Evolutionary conservation across 2,797 vertebrate species (phyloP).

Genomic region (Phaenicophaeus curvirostris): DNA sequence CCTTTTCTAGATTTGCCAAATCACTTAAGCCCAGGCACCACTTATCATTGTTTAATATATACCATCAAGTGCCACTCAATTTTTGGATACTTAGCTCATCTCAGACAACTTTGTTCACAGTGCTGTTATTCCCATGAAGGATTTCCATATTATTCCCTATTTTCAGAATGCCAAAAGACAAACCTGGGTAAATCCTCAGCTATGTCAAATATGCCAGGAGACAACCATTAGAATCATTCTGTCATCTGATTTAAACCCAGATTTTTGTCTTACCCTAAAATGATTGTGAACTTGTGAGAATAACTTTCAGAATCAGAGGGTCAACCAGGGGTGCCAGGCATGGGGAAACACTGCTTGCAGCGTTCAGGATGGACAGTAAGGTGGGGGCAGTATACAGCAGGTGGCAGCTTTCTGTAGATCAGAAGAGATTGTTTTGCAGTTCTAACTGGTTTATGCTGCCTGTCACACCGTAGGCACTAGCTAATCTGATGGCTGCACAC

Average conservation of each 20-base stretch:
- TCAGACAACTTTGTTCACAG: background rate
- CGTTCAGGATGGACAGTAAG: background rate
- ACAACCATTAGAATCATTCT: background rate
- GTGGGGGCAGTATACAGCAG: background rate
- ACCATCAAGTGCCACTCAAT: background rate
- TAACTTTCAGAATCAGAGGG: background rate
- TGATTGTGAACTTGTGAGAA: background rate
- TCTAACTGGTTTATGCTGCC: background rate
- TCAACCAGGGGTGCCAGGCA: background rate
- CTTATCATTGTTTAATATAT: conserved; percentile 9
- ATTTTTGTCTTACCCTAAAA: background rate
- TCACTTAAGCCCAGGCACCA: background rate
- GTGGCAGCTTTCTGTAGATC: background rate
- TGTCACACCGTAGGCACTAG: background rate
- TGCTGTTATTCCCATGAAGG: background rate
- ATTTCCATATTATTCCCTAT: background rate
- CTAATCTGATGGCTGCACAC: background rate
- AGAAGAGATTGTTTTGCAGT: background rate
- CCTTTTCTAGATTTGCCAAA: conserved; percentile 22
- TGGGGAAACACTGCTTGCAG: background rate
- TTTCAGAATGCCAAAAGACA: background rate
- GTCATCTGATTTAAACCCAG: background rate
- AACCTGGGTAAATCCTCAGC: background rate
- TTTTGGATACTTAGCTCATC: background rate
- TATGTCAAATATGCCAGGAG: background rate